A percentile compares a stretch with the other conserved stretches of the same genome.
These are phyloP conservation scores for Drosophila anceps DNA, from an alignment of 2,888 invertebrate genomes.

Conservation along the genomic window DNA sequence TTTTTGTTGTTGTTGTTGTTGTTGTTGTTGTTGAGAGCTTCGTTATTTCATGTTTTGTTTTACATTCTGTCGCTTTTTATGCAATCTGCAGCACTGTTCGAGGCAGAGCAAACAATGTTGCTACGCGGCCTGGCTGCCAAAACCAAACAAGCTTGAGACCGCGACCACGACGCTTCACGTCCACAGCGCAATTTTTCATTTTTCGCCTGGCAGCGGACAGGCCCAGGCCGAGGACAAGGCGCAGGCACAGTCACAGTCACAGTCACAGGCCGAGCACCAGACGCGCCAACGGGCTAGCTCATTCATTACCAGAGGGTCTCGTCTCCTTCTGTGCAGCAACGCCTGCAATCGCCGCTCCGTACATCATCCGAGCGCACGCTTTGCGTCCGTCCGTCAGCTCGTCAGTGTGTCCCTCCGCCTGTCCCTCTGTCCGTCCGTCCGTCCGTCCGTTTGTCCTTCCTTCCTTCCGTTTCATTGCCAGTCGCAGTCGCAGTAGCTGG, in stretches of 20 bases:
- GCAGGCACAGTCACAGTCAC: not conserved
- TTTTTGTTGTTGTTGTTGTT: slow-evolving; percentile 44
- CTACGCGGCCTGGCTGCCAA: slow-evolving; percentile 71
- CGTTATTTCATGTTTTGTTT: slow-evolving; percentile 74
- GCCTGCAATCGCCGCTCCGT: slow-evolving; percentile 70
- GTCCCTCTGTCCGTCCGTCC: slow-evolving; percentile 10
- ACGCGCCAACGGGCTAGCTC: slow-evolving; percentile 51
- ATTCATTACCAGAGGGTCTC: slow-evolving; percentile 69
- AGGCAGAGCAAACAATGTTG: slow-evolving; percentile 72
- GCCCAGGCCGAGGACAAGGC: slow-evolving; percentile 8
- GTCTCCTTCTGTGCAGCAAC: slow-evolving; percentile 30
- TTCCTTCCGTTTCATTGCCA: slow-evolving; percentile 80
- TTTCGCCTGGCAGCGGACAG: slow-evolving; percentile 35
- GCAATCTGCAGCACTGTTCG: slow-evolving; percentile 46
- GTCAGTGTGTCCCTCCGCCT: not conserved
- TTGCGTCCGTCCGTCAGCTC: slow-evolving; percentile 46
- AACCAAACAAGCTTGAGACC: slow-evolving; percentile 74
- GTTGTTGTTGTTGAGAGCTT: slow-evolving; percentile 54
- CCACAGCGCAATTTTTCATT: slow-evolving; percentile 74
- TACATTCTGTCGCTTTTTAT: slow-evolving; percentile 57
- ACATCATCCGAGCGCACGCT: slow-evolving; percentile 68
- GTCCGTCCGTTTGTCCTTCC: slow-evolving; percentile 56
- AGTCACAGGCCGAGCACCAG: slow-evolving; percentile 7
- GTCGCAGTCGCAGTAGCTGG: slow-evolving; percentile 42
- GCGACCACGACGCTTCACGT: slow-evolving; percentile 43